Evolutionary conservation across 2,113 vertebrate species (phyloP), one percentile per base, ranked within the genome.

Genomic region (Aegithalos caudatus): DNA sequence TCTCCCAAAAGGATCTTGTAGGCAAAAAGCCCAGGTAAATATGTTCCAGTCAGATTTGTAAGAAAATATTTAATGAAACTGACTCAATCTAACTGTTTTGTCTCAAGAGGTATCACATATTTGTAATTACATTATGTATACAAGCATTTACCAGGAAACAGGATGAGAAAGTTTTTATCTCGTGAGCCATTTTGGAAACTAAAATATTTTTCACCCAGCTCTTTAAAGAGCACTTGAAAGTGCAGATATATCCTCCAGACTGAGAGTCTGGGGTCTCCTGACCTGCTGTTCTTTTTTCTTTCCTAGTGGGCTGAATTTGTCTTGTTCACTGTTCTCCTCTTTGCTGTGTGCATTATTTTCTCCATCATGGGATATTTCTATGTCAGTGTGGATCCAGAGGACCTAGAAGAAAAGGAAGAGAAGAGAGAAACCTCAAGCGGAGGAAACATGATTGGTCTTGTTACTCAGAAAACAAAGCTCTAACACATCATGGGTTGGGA

Each of bases 221-320:
- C 31, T 84, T 72, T 61, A n/a, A 86, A 92, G 94, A 61, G 50
- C 14, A 25, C 65, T 70, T 94, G 72, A 29, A 90, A 80, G 23
- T 91, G 27, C 37, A 87, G 29, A 78, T 45, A 70, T 91, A 42
- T 44, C 12, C 35, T 88, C 57, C 18, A 2, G 54, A 74, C 25
- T 74, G 57, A 62, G 58, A 61, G 54, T 78, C 48, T 61, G n/a
- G 50, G 35, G 35, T 91, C 33, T 33, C 66, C 94, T 97, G 82
- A 95, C 90, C 31, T 84, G 40, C 76, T 94, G 57, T 96, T 97
- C 56, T 86, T 89, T 80, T 86, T 97, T 82, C 79, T 97, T 91
- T 89, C 93, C n/a, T 98, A 99, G 99, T 99, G 99, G 99, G 98
- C 96, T 24, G 99, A 99, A 98, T 99, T 99, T 92, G 54, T 99